Conservation (phyloP, 2,797 vertebrate species). For the Malacoraja senta region DNA sequence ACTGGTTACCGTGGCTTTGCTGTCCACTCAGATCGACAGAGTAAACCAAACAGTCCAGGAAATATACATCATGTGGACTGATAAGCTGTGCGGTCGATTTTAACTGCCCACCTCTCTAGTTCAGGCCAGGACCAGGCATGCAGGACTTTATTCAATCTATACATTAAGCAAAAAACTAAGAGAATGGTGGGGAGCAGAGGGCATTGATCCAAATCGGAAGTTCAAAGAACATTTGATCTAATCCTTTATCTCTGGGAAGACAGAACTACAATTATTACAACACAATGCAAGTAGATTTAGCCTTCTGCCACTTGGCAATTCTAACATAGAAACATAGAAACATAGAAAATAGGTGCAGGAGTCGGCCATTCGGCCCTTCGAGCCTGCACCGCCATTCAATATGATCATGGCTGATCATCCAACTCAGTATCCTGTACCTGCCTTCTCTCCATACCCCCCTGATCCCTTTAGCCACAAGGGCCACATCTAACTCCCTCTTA, state of each 20-base stretch:
- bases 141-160: too few species aligned
- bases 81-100: not conserved
- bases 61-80: not conserved
- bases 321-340: too few species aligned
- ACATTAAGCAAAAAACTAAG: not conserved
- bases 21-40: not conserved
- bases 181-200: not conserved
- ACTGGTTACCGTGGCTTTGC: not conserved
- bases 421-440: too few species aligned
- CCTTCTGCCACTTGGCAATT: not conserved
- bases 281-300: not conserved
- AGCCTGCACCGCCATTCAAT: too few species aligned
- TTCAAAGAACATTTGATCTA: constrained; percentile 21
- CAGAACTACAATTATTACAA: not conserved
- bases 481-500: too few species aligned
- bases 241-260: not conserved
- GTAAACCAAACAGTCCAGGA: not conserved
- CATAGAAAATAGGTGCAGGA: too few species aligned
- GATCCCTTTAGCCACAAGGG: too few species aligned
- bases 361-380: too few species aligned
- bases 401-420: too few species aligned
- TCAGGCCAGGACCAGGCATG: not conserved
- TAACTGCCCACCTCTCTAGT: not conserved
- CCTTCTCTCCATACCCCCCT: too few species aligned
- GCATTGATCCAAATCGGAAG: not conserved